A percentile compares a stretch with the other conserved stretches of the same genome.
Conservation (phyloP, 2,888 invertebrate genomes). For the Acanthopleura granulata region DNA sequence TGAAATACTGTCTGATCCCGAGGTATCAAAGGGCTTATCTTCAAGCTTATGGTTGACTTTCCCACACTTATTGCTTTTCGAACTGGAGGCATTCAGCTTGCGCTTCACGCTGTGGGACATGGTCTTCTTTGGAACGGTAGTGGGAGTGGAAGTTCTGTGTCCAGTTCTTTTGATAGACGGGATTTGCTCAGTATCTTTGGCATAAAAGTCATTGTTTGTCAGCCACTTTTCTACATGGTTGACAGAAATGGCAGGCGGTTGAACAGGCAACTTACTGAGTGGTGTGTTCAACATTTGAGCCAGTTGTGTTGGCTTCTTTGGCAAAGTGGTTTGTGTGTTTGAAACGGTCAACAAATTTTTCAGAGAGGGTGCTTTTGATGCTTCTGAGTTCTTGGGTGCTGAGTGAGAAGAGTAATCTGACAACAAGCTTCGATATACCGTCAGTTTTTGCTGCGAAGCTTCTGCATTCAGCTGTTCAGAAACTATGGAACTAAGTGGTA, state of each 20-base stretch:
- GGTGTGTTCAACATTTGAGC: not conserved
- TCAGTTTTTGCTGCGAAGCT: constrained; percentile 45
- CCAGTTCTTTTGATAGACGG: too few species aligned
- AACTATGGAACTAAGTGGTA: constrained; percentile 45
- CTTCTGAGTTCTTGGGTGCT: not conserved
- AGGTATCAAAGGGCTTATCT: too few species aligned
- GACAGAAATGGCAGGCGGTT: not conserved
- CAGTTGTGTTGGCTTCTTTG: not conserved
- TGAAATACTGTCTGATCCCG: not conserved
- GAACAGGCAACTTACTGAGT: not conserved
- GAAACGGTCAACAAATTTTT: too few species aligned
- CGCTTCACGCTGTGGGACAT: too few species aligned
- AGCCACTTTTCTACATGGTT: not conserved
- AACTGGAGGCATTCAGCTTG: too few species aligned
- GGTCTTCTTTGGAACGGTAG: too few species aligned
- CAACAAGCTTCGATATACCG: constrained; percentile 46
- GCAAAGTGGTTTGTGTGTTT: not conserved
- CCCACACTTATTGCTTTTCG: too few species aligned
- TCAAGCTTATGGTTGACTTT: too few species aligned
- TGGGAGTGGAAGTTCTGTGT: too few species aligned
- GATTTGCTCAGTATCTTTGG: too few species aligned
- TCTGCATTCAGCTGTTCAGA: constrained; percentile 54
- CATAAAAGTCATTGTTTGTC: not conserved
- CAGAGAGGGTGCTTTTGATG: not conserved
- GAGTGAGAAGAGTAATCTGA: constrained; percentile 31